These are phyloP conservation scores for Hirtodrosophila trivittata DNA, from an alignment of 2,888 invertebrate genomes.

Conservation along the genomic window DNA sequence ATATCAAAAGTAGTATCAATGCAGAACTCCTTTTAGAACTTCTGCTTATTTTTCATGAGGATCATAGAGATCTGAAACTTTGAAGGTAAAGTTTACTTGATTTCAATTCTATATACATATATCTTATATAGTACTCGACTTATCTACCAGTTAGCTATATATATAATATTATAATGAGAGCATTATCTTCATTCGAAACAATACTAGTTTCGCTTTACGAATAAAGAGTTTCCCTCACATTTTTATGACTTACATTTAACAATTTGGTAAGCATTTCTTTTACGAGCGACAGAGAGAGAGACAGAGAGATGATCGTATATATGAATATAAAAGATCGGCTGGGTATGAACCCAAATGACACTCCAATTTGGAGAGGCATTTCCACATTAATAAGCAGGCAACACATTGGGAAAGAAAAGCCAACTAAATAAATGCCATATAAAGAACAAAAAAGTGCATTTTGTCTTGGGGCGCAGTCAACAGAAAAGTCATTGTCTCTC, in stretches of 20 bases:
- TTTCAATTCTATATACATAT: no score
- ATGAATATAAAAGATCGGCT: conserved; percentile 2
- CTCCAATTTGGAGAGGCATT: conserved; percentile 78
- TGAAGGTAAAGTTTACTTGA: no score
- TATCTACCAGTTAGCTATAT: no score
- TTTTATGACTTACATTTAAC: conserved; percentile 44
- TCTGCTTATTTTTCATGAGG: no score
- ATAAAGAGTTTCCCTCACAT: conserved; percentile 33
- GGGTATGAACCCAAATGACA: conserved; percentile 66
- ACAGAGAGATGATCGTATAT: no score
- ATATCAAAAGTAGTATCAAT: no score
- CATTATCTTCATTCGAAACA: conserved; percentile 17
- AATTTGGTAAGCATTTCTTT: conserved; percentile 38
- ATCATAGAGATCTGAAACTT: no score
- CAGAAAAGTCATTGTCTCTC: conserved; percentile 60
- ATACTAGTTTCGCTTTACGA: conserved; percentile 6
- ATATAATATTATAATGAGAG: no score
- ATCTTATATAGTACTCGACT: no score
- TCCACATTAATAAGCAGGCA: conserved; percentile 77
- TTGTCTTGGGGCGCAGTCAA: conserved; percentile 64
- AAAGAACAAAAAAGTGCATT: conserved; percentile 48
- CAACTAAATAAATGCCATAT: conserved; percentile 64
- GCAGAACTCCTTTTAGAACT: no score
- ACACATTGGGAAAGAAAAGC: conserved; percentile 65
- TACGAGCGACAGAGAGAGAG: background rate